Conservation (phyloP, 2,113 vertebrate genomes). For the Plotosus lineatus region DNA sequence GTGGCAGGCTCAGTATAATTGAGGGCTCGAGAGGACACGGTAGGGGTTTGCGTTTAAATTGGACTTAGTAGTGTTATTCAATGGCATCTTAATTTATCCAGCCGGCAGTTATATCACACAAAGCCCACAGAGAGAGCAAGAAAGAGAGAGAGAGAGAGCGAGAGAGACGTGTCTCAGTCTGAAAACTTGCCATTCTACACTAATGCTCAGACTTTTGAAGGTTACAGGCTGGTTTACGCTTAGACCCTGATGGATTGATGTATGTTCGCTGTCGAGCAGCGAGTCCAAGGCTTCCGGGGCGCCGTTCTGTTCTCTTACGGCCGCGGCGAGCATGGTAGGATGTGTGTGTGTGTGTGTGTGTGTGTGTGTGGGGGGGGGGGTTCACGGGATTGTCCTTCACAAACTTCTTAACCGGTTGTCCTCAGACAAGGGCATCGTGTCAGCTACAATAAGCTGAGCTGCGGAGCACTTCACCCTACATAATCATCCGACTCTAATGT, state of each 20-base stretch:
- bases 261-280: conserved; percentile 74
- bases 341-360: no score
- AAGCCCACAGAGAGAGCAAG: conserved; percentile 74
- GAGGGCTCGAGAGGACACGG: conserved; percentile 77
- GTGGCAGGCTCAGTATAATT: conserved; percentile 62
- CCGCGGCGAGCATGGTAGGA: background rate
- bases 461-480: conserved; percentile 54
- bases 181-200: conserved; percentile 78
- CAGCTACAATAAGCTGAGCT: conserved; percentile 53
- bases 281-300: conserved; percentile 80
- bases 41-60: conserved; percentile 81
- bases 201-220: conserved; percentile 81
- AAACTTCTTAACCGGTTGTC: conserved; percentile 56
- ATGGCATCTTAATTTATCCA: conserved; percentile 84
- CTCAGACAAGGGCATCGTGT: conserved; percentile 57
- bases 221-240: conserved; percentile 79
- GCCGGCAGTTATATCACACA: conserved; percentile 78
- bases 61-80: conserved; percentile 83
- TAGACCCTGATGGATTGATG: conserved; percentile 83
- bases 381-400: conserved; percentile 58
- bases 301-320: conserved; percentile 59
- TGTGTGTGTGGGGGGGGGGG: background rate
- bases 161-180: conserved; percentile 75
- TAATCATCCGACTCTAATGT: conserved; percentile 60
- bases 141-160: no score